Base-by-base conservation (phyloP, 2,113 vertebrate species). In the Mohoua ochrocephala region DNA sequence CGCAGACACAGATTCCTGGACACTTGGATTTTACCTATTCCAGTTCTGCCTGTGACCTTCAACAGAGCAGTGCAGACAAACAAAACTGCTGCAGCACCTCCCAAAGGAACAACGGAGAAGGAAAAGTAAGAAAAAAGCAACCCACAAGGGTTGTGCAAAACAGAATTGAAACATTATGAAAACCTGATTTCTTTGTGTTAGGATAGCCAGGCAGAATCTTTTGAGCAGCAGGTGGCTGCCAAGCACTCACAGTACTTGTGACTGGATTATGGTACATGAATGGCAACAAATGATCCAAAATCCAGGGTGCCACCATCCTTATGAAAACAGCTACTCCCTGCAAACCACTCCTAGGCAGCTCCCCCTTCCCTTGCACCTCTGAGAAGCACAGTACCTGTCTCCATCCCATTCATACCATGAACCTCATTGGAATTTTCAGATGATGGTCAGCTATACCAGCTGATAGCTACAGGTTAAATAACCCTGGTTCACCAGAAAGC, bases 1-100 rank as follows among this genome's bases (percentile, higher is more conserved):
- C 31, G 26, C 31, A 92, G 31, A 41, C 14, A 52, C 0, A 0
- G 12, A 24, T 67, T 63, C 70, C 49, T 0, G 4, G 50, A 41
- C 45, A 13, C 33, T 13, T 49, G 27, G n/a, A 63, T 68, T 85
- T 44, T 28, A 57, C 47, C 35, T 59, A 13, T 17, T 57, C 67
- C 39, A 67, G n/a, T 23, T 67, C 65, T 49, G 54, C 64, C 28
- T 30, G 31, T 28, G n/a, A 82, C 57, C 57, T 74, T 44, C 44
- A 67, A 31, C 9, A 68, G 39, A 88, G 50, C 26, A 39, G 12
- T 28, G 33, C 39, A 63, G 26, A 64, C 67, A 75, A 50, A 10
- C 13, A 68, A 35, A 73, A 76, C 20, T 42, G 53, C 68, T 42
- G 54, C 74, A 81, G 19, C 0, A 0, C 18, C 10, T 78, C 56